Conservation (phyloP, 2,888 invertebrate species). For the Ormyrus thymus region DNA sequence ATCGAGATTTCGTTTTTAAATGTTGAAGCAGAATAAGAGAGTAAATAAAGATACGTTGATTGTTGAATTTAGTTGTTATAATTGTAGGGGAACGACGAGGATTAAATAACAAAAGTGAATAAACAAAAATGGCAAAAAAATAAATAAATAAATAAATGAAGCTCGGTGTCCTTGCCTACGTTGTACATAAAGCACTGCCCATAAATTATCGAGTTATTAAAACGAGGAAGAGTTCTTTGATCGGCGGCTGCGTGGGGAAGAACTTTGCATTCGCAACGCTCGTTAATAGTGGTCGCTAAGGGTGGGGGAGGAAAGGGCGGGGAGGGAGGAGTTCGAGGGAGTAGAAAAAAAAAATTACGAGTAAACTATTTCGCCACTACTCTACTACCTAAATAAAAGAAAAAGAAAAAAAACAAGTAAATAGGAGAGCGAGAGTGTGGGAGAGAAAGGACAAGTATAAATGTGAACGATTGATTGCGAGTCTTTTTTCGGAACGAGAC, state of each 20-base stretch:
- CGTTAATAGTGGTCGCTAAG: too few species aligned
- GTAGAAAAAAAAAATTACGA: not conserved
- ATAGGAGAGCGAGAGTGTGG: not conserved
- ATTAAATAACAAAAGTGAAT: constrained; percentile 43
- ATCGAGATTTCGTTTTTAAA: constrained; percentile 49
- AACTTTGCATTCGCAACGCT: constrained; percentile 10
- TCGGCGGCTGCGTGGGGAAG: not conserved
- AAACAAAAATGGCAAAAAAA: constrained; percentile 32
- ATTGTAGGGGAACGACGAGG: constrained; percentile 40
- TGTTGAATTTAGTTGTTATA: constrained; percentile 54
- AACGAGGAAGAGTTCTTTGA: constrained; percentile 4
- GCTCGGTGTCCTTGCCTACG: constrained; percentile 62
- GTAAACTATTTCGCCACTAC: constrained; percentile 17
- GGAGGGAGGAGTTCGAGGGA: not conserved
- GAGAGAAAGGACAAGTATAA: not conserved
- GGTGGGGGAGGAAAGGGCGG: too few species aligned
- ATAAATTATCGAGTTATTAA: constrained; percentile 47
- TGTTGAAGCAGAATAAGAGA: constrained; percentile 37
- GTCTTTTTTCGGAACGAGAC: constrained; percentile 8
- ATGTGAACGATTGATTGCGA: not conserved
- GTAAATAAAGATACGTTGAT: constrained; percentile 45
- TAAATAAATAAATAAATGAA: constrained; percentile 52
- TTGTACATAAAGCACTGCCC: constrained; percentile 68
- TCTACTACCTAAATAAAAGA: constrained; percentile 52
- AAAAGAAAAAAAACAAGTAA: not conserved